phyloP scores from a whole-genome alignment of 2,888 invertebrate genomes.

The Cremastinae sp. region DNA sequence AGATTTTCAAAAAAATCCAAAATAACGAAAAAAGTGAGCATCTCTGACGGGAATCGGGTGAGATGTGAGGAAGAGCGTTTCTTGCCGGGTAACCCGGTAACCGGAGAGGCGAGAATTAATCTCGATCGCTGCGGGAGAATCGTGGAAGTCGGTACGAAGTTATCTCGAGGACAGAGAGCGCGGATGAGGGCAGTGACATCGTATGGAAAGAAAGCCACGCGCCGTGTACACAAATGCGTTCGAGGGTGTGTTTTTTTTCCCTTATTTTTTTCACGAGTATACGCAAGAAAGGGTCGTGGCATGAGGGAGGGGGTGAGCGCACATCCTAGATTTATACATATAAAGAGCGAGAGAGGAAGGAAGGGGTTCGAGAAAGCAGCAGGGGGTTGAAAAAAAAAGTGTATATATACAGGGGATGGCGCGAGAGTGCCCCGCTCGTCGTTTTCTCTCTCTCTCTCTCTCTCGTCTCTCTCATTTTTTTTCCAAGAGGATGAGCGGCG shows the following conservation, averaged over 20 bases:
- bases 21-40: too few relatives aligned
- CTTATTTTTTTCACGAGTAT: neutral
- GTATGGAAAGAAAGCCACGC: neutral
- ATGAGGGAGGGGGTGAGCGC: neutral
- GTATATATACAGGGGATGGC: constrained; percentile 55
- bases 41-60: too few relatives aligned
- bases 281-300: too few relatives aligned
- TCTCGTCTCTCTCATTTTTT: too few relatives aligned
- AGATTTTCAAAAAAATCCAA: too few relatives aligned
- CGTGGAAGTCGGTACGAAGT: constrained; percentile 2
- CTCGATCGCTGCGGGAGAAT: neutral
- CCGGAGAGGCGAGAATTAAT: constrained; percentile 8
- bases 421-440: constrained; percentile 50
- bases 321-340: constrained; percentile 13
- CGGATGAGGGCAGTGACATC: constrained; percentile 31
- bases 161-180: constrained; percentile 23
- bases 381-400: constrained; percentile 54
- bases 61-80: too few relatives aligned
- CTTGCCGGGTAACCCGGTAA: neutral
- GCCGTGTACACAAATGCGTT: neutral
- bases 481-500: constrained; percentile 72
- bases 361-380: constrained; percentile 24
- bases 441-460: too few relatives aligned
- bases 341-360: neutral
- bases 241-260: too few relatives aligned